Conservation (phyloP, 2,888 invertebrate genomes). For the Bellardia bayeri region DNA sequence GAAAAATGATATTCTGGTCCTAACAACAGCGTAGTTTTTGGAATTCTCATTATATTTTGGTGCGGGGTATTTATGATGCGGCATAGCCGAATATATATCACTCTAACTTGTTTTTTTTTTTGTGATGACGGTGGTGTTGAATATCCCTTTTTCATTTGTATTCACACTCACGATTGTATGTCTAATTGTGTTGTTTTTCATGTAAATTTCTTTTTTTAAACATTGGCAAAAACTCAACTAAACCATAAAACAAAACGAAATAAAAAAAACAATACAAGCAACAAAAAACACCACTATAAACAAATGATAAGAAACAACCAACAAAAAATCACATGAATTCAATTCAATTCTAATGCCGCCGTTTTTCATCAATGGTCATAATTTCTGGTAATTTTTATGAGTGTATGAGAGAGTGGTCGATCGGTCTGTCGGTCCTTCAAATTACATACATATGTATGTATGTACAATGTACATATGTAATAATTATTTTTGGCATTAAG, state of each 20-base stretch:
- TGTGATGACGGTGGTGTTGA: background rate
- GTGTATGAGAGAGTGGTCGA: background rate
- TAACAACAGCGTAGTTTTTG: too few species aligned
- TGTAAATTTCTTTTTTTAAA: constrained; percentile 57
- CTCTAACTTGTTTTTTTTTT: too few species aligned
- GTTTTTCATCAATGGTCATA: constrained; percentile 70
- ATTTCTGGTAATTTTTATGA: constrained; percentile 43
- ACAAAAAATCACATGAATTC: constrained; percentile 30
- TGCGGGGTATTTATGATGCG: too few species aligned
- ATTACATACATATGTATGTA: too few species aligned
- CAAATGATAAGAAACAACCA: constrained; percentile 7
- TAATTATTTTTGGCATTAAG: background rate
- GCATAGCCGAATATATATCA: too few species aligned
- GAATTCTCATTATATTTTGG: too few species aligned
- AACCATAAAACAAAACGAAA: constrained; percentile 48
- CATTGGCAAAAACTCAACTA: constrained; percentile 65
- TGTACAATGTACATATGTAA: background rate
- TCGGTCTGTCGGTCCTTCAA: too few species aligned
- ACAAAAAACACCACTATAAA: constrained; percentile 3
- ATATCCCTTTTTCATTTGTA: constrained; percentile 10
- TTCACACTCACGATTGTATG: background rate
- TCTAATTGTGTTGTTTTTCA: constrained; percentile 31
- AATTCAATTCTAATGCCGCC: constrained; percentile 62
- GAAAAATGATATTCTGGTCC: too few species aligned
- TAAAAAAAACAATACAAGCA: background rate